phyloP scores from a whole-genome alignment of 2,797 vertebrate genomes.

The Pipistrellus pipistrellus region DNA sequence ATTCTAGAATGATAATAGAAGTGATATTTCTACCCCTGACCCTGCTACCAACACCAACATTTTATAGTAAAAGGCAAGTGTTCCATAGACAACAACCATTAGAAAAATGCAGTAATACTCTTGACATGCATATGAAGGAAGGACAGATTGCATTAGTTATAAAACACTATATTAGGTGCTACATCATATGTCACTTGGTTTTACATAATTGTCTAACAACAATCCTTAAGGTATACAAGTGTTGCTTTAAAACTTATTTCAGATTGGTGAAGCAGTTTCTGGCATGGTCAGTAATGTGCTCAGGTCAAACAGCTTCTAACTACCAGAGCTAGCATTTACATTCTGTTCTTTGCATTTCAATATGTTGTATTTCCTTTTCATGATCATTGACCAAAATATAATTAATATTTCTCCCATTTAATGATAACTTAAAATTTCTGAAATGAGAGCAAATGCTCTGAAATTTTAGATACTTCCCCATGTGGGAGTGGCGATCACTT shows the following conservation, averaged over 20 bases:
- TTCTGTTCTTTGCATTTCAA: not conserved
- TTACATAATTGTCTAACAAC: not conserved
- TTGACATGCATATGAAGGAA: not conserved
- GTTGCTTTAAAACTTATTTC: not conserved
- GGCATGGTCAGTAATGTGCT: not conserved
- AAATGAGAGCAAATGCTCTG: not conserved
- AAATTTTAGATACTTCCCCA: not conserved
- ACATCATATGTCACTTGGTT: not conserved
- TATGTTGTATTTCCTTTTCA: slow-evolving; percentile 4
- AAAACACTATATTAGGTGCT: not conserved
- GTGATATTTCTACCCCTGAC: not conserved
- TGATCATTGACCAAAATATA: not conserved
- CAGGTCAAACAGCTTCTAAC: not conserved
- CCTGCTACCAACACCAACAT: not conserved
- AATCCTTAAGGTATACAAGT: not conserved
- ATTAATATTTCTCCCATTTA: not conserved
- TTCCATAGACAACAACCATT: not conserved
- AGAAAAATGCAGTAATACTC: not conserved
- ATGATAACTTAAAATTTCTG: not conserved
- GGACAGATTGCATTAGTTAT: not conserved
- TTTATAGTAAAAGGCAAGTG: not conserved
- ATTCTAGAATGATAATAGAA: not conserved
- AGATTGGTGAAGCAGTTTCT: not conserved
- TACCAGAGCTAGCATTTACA: not conserved
- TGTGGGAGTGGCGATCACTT: not conserved